phyloP scores from a whole-genome alignment of 2,888 invertebrate genomes.

The Ischnus inquisitorius region DNA sequence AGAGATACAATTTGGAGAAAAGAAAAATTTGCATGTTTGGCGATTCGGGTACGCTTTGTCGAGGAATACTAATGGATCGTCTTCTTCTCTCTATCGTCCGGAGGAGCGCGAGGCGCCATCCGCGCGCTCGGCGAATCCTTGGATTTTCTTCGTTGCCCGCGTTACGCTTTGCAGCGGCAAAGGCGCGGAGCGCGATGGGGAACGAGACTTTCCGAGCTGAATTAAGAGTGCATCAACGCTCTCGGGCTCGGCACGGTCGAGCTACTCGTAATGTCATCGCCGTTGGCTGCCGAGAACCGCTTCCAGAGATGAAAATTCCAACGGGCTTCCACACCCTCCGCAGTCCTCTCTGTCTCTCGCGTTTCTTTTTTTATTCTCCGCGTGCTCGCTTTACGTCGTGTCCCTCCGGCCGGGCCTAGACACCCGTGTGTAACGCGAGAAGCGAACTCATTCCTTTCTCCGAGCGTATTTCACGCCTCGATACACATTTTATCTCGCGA shows the following conservation, averaged over 20 bases:
- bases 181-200: slow-evolving; percentile 12
- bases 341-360: not conserved
- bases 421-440: slow-evolving; percentile 9
- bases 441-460: slow-evolving; percentile 11
- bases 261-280: slow-evolving; percentile 30
- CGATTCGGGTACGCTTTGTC: slow-evolving; percentile 31
- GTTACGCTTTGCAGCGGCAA: not conserved
- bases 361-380: slow-evolving; percentile 7
- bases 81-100: slow-evolving; percentile 11
- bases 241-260: slow-evolving; percentile 5
- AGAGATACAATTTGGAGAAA: slow-evolving; percentile 43
- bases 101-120: not conserved
- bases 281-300: slow-evolving; percentile 23
- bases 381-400: not conserved
- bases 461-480: slow-evolving; percentile 22
- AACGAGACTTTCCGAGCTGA: slow-evolving; percentile 24
- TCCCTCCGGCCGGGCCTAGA: slow-evolving; percentile 17
- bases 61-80: slow-evolving; percentile 56
- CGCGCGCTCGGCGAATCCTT: slow-evolving; percentile 19
- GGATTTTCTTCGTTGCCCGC: slow-evolving; percentile 1
- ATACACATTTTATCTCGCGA: slow-evolving; percentile 25
- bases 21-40: slow-evolving; percentile 52
- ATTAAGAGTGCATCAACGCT: slow-evolving; percentile 50
- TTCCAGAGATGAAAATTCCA: slow-evolving; percentile 43
- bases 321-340: slow-evolving; percentile 9